Evolutionary conservation across 2,888 invertebrate genomes (phyloP).

Genomic region (Lepidochrysops patricia): DNA sequence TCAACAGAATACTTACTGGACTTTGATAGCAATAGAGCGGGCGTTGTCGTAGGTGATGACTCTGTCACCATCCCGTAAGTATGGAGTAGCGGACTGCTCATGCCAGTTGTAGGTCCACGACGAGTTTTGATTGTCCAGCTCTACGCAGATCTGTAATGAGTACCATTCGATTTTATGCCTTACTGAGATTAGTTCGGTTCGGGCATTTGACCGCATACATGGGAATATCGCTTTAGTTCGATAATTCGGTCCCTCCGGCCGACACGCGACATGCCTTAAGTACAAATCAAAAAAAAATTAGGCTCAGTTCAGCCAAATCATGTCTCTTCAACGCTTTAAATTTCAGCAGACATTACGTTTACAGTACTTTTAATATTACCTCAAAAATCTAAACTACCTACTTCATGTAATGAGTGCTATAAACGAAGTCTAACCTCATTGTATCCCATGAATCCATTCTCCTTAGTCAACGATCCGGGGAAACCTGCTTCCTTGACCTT

Average conservation of each 20-base stretch:
- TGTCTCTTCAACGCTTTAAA: no score
- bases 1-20: conserved; percentile 58
- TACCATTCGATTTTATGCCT: not conserved
- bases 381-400: no score
- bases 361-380: no score
- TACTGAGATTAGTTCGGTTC: no score
- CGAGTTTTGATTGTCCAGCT: conserved; percentile 73
- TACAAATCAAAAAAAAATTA: no score
- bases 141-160: conserved; percentile 76
- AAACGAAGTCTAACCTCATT: conserved; percentile 78
- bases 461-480: conserved; percentile 83
- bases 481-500: conserved; percentile 82
- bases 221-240: no score
- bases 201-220: no score
- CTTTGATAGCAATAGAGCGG: conserved; percentile 83
- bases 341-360: no score
- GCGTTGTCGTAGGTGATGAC: conserved; percentile 86
- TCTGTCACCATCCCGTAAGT: conserved; percentile 75
- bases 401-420: no score
- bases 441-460: conserved; percentile 90
- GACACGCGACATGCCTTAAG: no score
- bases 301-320: no score
- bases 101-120: conserved; percentile 84
- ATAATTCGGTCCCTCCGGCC: no score
- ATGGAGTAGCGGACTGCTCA: conserved; percentile 71